A percentile compares a stretch with the other conserved stretches of the same genome.
Conservation (phyloP, 2,888 invertebrate species). For the Tanytarsus gracilentus region DNA sequence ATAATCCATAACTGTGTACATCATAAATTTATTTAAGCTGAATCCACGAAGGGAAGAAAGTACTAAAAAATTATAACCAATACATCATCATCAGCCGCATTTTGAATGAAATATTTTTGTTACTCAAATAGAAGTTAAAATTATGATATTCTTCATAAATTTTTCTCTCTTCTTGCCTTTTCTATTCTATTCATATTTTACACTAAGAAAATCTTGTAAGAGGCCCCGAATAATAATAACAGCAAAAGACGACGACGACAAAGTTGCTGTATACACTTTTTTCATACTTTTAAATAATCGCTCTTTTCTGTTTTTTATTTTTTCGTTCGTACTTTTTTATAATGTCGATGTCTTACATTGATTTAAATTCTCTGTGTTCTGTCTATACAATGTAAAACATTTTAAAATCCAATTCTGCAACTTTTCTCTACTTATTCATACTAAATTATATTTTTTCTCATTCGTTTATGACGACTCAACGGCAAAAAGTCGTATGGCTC, state of each 20-base stretch:
- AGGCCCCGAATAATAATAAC: no score
- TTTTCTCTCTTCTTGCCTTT: constrained; percentile 9
- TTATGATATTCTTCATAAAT: constrained; percentile 24
- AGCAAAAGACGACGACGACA: no score
- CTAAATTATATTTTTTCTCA: neutral
- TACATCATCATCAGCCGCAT: no score
- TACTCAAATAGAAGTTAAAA: constrained; percentile 3
- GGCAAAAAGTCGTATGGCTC: neutral
- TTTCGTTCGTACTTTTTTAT: no score
- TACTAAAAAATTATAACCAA: constrained; percentile 14
- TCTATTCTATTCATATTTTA: no score
- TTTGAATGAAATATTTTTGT: neutral
- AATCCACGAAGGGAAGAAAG: no score
- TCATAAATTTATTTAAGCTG: no score
- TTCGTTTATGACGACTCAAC: neutral
- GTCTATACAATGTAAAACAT: constrained; percentile 14
- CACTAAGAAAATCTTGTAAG: no score
- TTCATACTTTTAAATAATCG: neutral
- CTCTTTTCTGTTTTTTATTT: neutral
- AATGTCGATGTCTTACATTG: constrained; percentile 25
- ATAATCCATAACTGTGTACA: no score
- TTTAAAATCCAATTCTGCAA: constrained; percentile 16
- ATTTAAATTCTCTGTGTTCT: constrained; percentile 8
- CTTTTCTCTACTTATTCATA: constrained; percentile 16
- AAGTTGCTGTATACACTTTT: neutral